These are phyloP conservation scores for Pocillopora damicornis DNA, from an alignment of 64 coral and sea anemone genomes.

Conservation along the genomic window DNA sequence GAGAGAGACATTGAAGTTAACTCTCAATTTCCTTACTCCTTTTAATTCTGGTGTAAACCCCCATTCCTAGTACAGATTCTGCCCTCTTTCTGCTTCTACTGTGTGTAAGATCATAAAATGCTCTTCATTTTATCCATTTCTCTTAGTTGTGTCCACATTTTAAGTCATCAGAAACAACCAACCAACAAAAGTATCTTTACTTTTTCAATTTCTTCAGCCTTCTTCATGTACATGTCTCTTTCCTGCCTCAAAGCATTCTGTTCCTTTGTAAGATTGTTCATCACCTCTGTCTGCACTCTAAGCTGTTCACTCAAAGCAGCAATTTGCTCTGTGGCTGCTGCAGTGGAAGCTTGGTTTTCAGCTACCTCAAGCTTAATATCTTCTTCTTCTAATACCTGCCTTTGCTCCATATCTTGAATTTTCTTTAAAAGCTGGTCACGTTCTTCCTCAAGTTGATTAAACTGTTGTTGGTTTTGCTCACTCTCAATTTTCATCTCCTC, in stretches of 20 bases:
- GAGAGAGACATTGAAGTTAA: too few relatives aligned
- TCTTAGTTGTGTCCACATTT: too few relatives aligned
- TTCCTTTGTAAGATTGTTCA: neutral
- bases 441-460: conserved; percentile 1
- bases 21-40: too few relatives aligned
- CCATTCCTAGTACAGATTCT: too few relatives aligned
- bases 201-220: conserved; percentile 6
- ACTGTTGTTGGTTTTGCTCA: conserved; percentile 20
- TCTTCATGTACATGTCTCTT: neutral
- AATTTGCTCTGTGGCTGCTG: neutral
- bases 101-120: too few relatives aligned
- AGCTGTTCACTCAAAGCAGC: neutral
- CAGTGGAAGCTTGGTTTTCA: neutral
- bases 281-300: neutral
- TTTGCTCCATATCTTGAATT: conserved; percentile 1
- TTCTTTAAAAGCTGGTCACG: neutral
- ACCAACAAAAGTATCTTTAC: neutral
- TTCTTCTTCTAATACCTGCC: neutral
- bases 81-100: too few relatives aligned
- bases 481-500: conserved; percentile 16
- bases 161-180: too few relatives aligned
- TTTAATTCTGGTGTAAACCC: too few relatives aligned
- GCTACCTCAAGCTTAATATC: neutral
- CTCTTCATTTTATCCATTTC: too few relatives aligned
- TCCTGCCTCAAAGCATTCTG: neutral